Evolutionary conservation across 2,888 invertebrate species (phyloP).

Genomic region (Cryptophagus acutangulus): DNA sequence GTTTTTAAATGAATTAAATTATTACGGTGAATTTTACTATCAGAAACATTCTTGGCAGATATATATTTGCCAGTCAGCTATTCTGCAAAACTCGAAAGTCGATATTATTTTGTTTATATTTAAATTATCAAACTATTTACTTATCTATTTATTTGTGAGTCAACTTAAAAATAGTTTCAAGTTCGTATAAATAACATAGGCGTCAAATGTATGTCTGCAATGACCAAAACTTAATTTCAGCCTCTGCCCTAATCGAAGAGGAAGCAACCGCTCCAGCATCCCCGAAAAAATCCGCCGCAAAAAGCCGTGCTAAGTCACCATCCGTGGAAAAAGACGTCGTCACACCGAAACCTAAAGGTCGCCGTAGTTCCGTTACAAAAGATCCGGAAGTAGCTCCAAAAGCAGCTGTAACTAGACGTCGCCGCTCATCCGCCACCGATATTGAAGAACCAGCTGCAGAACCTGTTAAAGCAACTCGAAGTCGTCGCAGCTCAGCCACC

Average conservation of each 20-base stretch:
- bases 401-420: conserved; percentile 5
- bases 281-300: conserved; percentile 14
- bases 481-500: conserved; percentile 15
- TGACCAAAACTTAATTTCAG: conserved; percentile 18
- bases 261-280: conserved; percentile 13
- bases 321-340: background rate
- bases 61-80: too few species aligned
- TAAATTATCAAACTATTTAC: too few species aligned
- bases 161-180: too few species aligned
- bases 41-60: too few species aligned
- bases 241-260: conserved; percentile 21
- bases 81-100: too few species aligned
- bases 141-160: too few species aligned
- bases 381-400: conserved; percentile 11
- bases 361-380: conserved; percentile 14
- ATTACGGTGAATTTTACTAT: too few species aligned
- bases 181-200: too few species aligned
- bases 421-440: conserved; percentile 7
- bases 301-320: conserved; percentile 3
- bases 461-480: conserved; percentile 15
- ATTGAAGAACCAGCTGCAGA: conserved; percentile 13
- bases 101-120: too few species aligned
- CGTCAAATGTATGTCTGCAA: too few species aligned
- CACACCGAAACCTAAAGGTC: conserved; percentile 11
- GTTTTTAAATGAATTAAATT: too few species aligned